Conservation (phyloP, 2,888 invertebrate genomes). For the Pollenia griseotomentosa region DNA sequence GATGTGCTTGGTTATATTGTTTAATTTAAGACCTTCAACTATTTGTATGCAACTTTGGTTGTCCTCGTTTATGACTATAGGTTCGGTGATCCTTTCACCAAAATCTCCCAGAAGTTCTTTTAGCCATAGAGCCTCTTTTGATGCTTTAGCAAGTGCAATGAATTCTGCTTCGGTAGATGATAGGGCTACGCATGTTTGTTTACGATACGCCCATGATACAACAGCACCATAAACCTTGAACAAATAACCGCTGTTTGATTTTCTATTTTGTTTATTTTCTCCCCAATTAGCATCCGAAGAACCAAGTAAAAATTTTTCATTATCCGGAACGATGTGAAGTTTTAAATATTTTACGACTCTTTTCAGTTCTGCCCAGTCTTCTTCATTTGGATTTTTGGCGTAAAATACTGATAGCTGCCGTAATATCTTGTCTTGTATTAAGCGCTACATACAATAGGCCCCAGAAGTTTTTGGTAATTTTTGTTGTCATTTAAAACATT, state of each 20-base stretch:
- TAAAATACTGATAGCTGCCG: slow-evolving; percentile 1
- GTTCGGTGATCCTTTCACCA: slow-evolving; percentile 5
- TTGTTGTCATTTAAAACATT: not conserved
- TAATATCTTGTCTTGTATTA: not conserved
- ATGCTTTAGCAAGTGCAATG: slow-evolving; percentile 44
- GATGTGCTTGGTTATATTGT: not conserved
- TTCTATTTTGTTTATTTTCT: slow-evolving; percentile 45
- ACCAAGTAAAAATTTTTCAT: not conserved
- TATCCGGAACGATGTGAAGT: not conserved
- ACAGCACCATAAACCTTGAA: slow-evolving; percentile 35
- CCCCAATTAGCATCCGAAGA: slow-evolving; percentile 36
- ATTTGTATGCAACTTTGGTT: not conserved
- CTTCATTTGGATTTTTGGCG: slow-evolving; percentile 6
- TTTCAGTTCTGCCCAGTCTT: slow-evolving; percentile 8
- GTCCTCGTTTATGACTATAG: not conserved
- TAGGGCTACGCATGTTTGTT: slow-evolving; percentile 41
- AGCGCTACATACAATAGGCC: not conserved
- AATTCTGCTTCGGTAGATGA: slow-evolving; percentile 53
- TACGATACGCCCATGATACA: slow-evolving; percentile 21
- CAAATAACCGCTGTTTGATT: slow-evolving; percentile 47
- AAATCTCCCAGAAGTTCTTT: slow-evolving; percentile 34
- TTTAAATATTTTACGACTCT: not conserved
- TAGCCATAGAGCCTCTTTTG: slow-evolving; percentile 39
- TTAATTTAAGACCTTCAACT: not conserved
- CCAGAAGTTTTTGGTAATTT: not conserved